phyloP scores from a whole-genome alignment of 2,797 vertebrate species.

The Champsocephalus gunnari region DNA sequence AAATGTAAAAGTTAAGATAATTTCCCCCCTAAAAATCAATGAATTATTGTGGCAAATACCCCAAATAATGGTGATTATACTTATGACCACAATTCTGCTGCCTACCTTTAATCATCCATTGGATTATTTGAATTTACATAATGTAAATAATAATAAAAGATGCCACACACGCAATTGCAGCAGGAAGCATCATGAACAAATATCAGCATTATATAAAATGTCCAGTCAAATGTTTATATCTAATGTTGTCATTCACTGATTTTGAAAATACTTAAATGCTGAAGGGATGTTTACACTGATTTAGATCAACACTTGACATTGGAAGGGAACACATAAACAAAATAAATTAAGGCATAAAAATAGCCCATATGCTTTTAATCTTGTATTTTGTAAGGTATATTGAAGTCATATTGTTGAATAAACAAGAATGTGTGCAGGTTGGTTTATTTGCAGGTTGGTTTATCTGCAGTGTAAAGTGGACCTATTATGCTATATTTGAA shows the following conservation, averaged over 20 bases:
- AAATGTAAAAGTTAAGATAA: too few relatives aligned
- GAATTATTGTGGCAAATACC: too few relatives aligned
- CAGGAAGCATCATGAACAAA: neutral
- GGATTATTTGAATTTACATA: neutral
- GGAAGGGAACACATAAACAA: neutral
- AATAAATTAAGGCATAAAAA: neutral
- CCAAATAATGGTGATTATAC: too few relatives aligned
- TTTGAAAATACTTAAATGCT: neutral
- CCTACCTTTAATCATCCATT: neutral
- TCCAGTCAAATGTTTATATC: neutral
- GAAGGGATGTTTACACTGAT: neutral
- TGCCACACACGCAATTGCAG: neutral
- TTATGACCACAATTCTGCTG: too few relatives aligned
- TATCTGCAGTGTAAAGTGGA: conserved; percentile 18
- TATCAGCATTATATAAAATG: neutral
- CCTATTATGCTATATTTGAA: too few relatives aligned
- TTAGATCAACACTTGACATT: neutral
- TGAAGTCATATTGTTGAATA: neutral
- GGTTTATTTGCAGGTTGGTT: conserved; percentile 30
- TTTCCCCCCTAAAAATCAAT: too few relatives aligned
- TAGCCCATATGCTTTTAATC: conserved; percentile 7
- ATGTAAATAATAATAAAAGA: neutral
- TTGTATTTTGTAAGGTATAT: neutral
- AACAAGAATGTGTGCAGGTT: conserved; percentile 2
- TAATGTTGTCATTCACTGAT: neutral